Percentiles rank a stretch among this genome's conserved stretches.
phyloP scores from a whole-genome alignment of 2,113 vertebrate species.

The Lophotis ruficrista region DNA sequence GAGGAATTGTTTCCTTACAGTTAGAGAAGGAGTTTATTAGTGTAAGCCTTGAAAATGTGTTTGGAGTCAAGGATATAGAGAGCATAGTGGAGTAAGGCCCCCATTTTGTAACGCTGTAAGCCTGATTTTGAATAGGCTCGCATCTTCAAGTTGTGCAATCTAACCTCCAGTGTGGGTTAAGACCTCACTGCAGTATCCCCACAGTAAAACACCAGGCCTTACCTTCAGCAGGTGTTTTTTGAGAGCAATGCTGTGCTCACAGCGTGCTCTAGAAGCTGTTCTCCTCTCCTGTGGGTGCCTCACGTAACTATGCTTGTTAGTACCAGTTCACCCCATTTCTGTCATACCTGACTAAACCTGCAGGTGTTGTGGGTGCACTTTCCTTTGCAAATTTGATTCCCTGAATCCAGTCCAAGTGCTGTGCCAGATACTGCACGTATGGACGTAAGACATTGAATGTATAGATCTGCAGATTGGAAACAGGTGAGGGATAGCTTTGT shows the following conservation, averaged over 20 bases:
- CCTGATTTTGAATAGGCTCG: not conserved
- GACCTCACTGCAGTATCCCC: not conserved
- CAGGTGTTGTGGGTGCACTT: not conserved
- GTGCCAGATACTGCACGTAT: not conserved
- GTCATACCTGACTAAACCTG: not conserved
- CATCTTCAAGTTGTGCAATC: not conserved
- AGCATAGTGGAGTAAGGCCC: not conserved
- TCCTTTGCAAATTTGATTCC: not conserved
- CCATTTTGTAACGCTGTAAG: fast-evolving
- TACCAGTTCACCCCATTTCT: not conserved
- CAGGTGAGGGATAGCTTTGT: not conserved
- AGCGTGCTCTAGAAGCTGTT: not conserved
- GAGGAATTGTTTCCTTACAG: not conserved
- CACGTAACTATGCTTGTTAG: not conserved
- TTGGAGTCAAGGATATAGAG: not conserved
- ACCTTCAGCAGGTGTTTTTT: not conserved
- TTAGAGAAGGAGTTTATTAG: not conserved
- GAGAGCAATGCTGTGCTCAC: not conserved
- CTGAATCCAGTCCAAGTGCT: not conserved
- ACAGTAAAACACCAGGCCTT: not conserved
- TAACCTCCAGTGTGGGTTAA: not conserved
- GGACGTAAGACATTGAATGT: not conserved
- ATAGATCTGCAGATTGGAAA: not conserved
- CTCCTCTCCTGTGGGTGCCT: not conserved
- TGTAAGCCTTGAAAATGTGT: not conserved